Evolutionary conservation across 2,888 invertebrate species (phyloP).

Genomic region (Osedax frankpressi): DNA sequence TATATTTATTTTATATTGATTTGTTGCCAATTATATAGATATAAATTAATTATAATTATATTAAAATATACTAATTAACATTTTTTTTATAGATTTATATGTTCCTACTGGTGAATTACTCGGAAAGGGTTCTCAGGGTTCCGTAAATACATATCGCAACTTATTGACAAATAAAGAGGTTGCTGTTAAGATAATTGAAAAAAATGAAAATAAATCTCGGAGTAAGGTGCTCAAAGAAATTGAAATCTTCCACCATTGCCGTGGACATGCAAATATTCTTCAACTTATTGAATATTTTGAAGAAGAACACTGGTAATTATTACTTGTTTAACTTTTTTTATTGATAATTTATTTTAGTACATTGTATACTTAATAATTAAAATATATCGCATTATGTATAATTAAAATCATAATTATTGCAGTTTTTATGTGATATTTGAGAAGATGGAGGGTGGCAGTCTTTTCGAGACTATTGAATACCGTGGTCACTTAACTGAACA

Average conservation of each 20-base stretch:
- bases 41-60: neutral
- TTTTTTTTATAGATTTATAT: conserved; percentile 64
- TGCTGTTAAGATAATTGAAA: conserved; percentile 93
- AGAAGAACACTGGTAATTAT: conserved; percentile 62
- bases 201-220: conserved; percentile 82
- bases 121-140: conserved; percentile 90
- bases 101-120: conserved; percentile 84
- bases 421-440: conserved; percentile 30
- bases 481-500: conserved; percentile 83
- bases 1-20: too few species aligned
- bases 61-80: too few species aligned
- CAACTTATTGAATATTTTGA: conserved; percentile 81
- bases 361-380: too few species aligned
- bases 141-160: conserved; percentile 82
- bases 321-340: too few species aligned
- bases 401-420: neutral
- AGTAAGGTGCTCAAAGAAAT: conserved; percentile 92
- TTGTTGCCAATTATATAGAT: too few species aligned
- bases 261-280: conserved; percentile 90
- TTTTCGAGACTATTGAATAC: conserved; percentile 82
- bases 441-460: conserved; percentile 55
- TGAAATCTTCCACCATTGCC: conserved; percentile 95
- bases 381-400: neutral
- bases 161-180: conserved; percentile 81
- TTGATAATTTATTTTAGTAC: too few species aligned